Percentiles rank a stretch among this genome's conserved stretches.
phyloP scores from a whole-genome alignment of 2,113 vertebrate genomes.

The Terrapene triunguis region DNA sequence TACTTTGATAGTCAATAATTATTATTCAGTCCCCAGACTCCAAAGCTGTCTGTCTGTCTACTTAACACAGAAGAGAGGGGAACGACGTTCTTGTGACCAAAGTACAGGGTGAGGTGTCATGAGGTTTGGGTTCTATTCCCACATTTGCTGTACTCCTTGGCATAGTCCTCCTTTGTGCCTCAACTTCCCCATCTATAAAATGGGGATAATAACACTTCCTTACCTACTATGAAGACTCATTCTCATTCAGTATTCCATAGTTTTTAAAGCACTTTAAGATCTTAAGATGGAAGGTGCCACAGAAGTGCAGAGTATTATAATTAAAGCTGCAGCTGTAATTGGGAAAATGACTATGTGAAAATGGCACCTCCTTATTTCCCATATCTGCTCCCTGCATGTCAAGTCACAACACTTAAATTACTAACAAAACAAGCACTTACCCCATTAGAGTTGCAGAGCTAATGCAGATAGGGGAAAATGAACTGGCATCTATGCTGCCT shows the following conservation, averaged over 20 bases:
- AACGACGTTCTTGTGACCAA: background rate
- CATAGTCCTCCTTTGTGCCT: background rate
- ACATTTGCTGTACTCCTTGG: background rate
- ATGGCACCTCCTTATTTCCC: background rate
- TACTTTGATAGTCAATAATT: background rate
- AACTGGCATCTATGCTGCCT: background rate
- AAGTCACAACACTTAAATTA: fast-evolving
- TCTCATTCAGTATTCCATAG: fast-evolving
- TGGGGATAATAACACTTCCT: fast-evolving
- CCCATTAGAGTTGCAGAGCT: background rate
- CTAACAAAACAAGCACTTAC: background rate
- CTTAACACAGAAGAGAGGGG: background rate
- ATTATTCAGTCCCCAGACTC: background rate
- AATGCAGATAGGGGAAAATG: background rate
- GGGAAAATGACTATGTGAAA: background rate
- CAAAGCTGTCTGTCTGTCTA: background rate
- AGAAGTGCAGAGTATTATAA: background rate
- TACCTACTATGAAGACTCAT: fast-evolving
- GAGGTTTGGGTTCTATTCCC: background rate
- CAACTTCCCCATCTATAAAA: background rate
- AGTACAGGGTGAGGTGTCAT: background rate
- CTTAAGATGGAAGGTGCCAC: fast-evolving
- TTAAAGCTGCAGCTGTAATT: fast-evolving
- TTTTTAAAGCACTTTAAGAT: fast-evolving
- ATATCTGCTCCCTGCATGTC: background rate